Conservation (phyloP, 2,113 vertebrate species). For the Oncorhynchus masou region DNA sequence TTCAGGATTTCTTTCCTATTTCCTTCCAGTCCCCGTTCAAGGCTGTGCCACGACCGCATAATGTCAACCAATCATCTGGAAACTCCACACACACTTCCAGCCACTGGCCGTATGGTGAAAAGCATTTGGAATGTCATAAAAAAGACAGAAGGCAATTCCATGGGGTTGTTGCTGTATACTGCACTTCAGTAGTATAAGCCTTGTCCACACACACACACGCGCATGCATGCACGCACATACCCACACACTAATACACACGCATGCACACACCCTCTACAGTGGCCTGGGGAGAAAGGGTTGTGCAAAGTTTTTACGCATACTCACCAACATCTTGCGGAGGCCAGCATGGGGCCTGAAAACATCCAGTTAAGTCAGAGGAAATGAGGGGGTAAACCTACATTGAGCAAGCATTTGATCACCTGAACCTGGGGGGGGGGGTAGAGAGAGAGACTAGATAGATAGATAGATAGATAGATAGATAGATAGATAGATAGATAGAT, state of each 20-base stretch:
- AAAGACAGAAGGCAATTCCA: slow-evolving; percentile 54
- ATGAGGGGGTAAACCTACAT: background rate
- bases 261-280: background rate
- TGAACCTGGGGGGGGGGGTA: background rate
- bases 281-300: slow-evolving; percentile 37
- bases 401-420: slow-evolving; percentile 15
- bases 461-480: slow-evolving; percentile 2
- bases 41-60: slow-evolving; percentile 9
- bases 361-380: background rate
- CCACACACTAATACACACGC: background rate
- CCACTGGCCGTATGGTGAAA: slow-evolving; percentile 35
- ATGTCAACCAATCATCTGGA: slow-evolving; percentile 30
- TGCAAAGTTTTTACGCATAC: slow-evolving; percentile 9
- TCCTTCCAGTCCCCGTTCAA: slow-evolving; percentile 25
- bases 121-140: slow-evolving; percentile 50
- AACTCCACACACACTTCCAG: slow-evolving; percentile 39
- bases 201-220: background rate
- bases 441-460: too few relatives aligned
- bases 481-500: background rate
- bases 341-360: background rate
- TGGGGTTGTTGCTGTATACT: slow-evolving; percentile 41
- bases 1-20: slow-evolving; percentile 29
- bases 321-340: slow-evolving; percentile 8
- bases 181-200: slow-evolving; percentile 56
- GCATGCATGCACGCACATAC: too few relatives aligned